Evolutionary conservation across 2,888 invertebrate genomes (phyloP).

Genomic region (Ormyrus thymus): DNA sequence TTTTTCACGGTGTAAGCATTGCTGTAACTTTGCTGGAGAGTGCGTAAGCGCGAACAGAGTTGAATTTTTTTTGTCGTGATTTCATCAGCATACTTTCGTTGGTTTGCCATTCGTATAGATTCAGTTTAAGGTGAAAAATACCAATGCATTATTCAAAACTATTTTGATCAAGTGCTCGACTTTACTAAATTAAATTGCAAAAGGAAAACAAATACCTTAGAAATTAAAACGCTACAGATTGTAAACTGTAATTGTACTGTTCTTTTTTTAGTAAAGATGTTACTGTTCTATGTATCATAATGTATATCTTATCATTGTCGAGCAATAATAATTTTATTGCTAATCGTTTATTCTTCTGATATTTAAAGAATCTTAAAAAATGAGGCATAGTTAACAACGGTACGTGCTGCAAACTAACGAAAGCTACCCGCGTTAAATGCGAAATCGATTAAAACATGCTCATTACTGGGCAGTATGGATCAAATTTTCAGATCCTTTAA

Average conservation of each 20-base stretch:
- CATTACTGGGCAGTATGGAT: background rate
- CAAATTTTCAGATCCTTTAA: constrained; percentile 20
- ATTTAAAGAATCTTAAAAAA: constrained; percentile 4
- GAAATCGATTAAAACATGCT: constrained; percentile 23
- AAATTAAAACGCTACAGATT: no score
- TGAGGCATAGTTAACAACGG: constrained; percentile 1
- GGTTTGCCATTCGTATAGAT: background rate
- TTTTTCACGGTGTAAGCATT: constrained; percentile 27
- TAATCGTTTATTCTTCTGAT: constrained; percentile 1
- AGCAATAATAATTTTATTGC: no score
- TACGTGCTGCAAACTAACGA: constrained; percentile 39
- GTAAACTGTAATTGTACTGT: no score
- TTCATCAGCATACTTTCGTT: constrained; percentile 24
- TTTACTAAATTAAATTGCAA: no score
- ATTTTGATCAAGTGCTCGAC: background rate
- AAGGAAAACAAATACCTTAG: no score
- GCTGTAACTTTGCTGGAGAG: background rate
- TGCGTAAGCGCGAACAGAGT: constrained; percentile 8
- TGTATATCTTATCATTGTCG: no score
- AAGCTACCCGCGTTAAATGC: constrained; percentile 14
- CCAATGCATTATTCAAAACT: background rate
- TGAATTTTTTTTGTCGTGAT: background rate
- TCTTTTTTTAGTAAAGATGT: no score
- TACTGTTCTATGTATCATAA: no score
- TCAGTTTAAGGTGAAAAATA: background rate